Evolutionary conservation across 2,113 vertebrate species (phyloP), one percentile per base, ranked within the genome.

Genomic region (Desmodus rotundus): DNA sequence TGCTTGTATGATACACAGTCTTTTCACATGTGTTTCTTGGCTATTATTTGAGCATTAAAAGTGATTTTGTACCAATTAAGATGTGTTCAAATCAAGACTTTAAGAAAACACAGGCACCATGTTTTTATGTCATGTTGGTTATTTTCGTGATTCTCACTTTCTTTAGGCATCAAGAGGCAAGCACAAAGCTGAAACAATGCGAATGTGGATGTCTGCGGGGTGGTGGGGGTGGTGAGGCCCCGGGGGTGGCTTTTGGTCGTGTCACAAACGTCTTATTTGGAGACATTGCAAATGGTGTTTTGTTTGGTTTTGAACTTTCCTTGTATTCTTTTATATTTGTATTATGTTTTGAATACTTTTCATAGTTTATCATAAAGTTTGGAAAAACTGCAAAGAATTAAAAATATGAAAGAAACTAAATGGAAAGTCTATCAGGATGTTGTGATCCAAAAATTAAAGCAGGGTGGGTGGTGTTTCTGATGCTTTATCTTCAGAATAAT

Each of bases 251-350:
- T 74, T 65, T 20, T 26, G 26, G 33, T 87, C 83, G 65, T 9
- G 7, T 87, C 12, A 70, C n/a, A 36, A 50, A 36, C 26, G 47
- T 58, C 33, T 6, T n/a, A 22, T 43, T 50, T 86, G 52, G 74
- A 87, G 61, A 63, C 19, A 9, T 0, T 36, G 33, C 50, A 76
- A 77, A 33, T 1, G 5, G 10, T 89, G 81, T 91, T 87, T 50
- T 80, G 11, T 68, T 85, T 65, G 80, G 14, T 77, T 43, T 88
- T 50, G 63, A 68, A 6, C 50, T 82, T 77, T 31, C 58, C 4
- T 80, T 89, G 11, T 82, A n/a, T 97, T n/a, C 1, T 7, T 63
- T 26, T 92, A 61, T 58, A 16, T 97, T 98, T 95, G 33, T 38
- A 36, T 85, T 31, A 43, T 87, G 72, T 95, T 92, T 89, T 50